Base-by-base conservation (phyloP, 2,888 invertebrate genomes). In the Eutolmus rufibarbis region DNA sequence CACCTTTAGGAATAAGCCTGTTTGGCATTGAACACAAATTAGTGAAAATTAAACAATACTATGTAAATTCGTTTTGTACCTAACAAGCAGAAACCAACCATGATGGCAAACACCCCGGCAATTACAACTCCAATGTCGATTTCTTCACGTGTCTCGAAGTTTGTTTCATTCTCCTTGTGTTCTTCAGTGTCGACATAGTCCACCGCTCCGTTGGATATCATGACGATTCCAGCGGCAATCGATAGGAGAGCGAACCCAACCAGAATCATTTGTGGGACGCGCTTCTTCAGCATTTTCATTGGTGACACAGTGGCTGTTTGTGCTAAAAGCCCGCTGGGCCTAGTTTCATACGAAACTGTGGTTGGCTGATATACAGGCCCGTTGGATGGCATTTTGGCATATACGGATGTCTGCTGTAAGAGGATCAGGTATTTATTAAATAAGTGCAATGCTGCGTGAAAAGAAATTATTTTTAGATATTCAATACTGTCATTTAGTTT, bases 361-460 rank as follows among this genome's bases (percentile, higher is more conserved):
- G 96, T 96, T 19, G 96, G 96, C 92, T 96, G 96, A 93, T 96
- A 96, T 79, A 96, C 96, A 88, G 96, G 95, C 91, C 95, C 95
- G 89, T 93, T 93, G 87, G 94, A 94, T 89, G 95, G 95, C 95
- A 95, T 95, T 91, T 92, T 94, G 86, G 51, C 87, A 86, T 88
- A 40, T 76, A 86, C 34, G 76, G 23, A 37, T 76, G 12, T 37
- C 66, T 66, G 66, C 66, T 66, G 66, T 28, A 66, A 66, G 66
- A 23, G 28, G 23, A 66, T 66, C 51, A 51, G 51, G 5, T 19
- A n/a, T n/a, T 51, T 51, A 51, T 51, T 51, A 51, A 51, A 51
- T 51, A 5, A 51, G 51, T n/a, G 51, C n/a, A 51, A n/a, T 51
- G 7, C 16, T 51, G n/a, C 51, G 5, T 46, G 3, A 46, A 46